A percentile compares a stretch with the other conserved stretches of the same genome.
Evolutionary conservation across 1,140 invertebrate species (phyloP).

Genomic region (Drosophila parabipectinata): DNA sequence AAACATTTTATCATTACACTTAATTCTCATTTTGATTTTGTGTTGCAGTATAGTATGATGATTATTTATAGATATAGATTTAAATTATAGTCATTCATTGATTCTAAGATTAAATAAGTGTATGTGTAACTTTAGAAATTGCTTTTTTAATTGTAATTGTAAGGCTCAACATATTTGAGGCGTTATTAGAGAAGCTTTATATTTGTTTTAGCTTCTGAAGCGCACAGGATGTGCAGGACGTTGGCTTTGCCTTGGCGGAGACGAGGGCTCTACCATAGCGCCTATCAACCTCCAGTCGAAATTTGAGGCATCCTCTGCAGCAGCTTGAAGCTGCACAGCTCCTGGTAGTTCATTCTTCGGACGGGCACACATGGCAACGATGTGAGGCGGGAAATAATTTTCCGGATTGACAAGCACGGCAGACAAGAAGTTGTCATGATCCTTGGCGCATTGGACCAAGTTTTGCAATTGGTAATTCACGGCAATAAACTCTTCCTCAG

Average conservation of each 20-base stretch:
- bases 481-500: constrained; percentile 40
- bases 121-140: too few species aligned
- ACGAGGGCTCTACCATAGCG: constrained; percentile 47
- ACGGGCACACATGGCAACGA: constrained; percentile 41
- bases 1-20: neutral
- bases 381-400: constrained; percentile 50
- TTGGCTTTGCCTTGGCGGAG: constrained; percentile 37
- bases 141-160: too few species aligned
- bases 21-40: neutral
- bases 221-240: constrained; percentile 9
- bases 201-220: constrained; percentile 21
- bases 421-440: constrained; percentile 47
- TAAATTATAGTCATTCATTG: neutral
- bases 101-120: too few species aligned
- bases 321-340: neutral
- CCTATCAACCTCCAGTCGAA: constrained; percentile 18
- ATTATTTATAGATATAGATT: neutral
- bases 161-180: too few species aligned
- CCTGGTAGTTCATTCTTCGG: neutral
- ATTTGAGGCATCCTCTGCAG: neutral
- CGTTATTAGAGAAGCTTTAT: too few species aligned
- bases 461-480: constrained; percentile 34
- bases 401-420: constrained; percentile 47
- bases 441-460: constrained; percentile 32
- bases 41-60: neutral